Conservation (phyloP, 1,140 invertebrate species). For the Cotesia typhae region DNA sequence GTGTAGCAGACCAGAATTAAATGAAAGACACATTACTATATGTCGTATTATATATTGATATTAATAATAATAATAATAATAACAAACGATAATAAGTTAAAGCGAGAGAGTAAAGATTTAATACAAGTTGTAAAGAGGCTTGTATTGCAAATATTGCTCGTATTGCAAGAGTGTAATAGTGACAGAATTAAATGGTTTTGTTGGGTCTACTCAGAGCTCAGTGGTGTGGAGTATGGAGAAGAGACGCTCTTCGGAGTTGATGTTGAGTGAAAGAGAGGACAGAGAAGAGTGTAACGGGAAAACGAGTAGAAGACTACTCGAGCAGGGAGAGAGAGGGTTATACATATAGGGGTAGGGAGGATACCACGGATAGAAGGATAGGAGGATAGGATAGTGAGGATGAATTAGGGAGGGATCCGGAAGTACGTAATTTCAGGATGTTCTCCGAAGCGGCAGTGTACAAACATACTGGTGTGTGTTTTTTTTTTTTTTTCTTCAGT, state of each 20-base stretch:
- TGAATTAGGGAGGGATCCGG: constrained; percentile 25
- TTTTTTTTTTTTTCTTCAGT: not conserved
- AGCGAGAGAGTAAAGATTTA: not conserved
- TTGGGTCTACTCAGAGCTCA: too few relatives aligned
- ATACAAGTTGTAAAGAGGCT: too few relatives aligned
- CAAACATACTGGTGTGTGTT: too few relatives aligned
- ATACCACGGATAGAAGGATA: not conserved
- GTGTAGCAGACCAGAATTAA: too few relatives aligned
- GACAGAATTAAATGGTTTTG: too few relatives aligned
- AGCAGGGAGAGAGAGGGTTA: not conserved
- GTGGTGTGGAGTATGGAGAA: too few relatives aligned
- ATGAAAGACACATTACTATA: too few relatives aligned
- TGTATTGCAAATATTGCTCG: too few relatives aligned
- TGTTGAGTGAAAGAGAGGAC: constrained; percentile 12
- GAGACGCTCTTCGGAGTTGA: not conserved
- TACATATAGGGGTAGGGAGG: too few relatives aligned
- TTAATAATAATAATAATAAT: not conserved
- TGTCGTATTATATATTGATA: not conserved
- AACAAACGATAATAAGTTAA: not conserved
- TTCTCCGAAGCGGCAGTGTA: constrained; percentile 15
- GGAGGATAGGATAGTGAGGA: constrained; percentile 1
- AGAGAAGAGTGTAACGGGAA: constrained; percentile 15
- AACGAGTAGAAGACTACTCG: constrained; percentile 7
- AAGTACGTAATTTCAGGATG: constrained; percentile 38
- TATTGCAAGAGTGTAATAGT: too few relatives aligned